These are phyloP conservation scores for Eristalinus sepulchralis DNA, from an alignment of 2,888 invertebrate genomes.

Conservation along the genomic window DNA sequence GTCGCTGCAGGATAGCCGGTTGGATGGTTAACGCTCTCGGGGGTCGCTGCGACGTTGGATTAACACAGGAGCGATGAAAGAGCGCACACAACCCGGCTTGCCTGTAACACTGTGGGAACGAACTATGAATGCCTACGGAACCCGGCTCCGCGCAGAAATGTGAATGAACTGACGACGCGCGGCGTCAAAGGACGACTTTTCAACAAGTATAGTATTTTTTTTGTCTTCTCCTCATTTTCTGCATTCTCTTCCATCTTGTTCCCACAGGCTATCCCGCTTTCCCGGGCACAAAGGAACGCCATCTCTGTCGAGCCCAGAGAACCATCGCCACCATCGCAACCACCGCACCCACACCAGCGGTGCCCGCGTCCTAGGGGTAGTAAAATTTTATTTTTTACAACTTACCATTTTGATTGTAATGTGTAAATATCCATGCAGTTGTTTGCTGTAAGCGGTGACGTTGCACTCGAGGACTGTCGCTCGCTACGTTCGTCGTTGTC, in stretches of 20 bases:
- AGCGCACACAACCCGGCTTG: neutral
- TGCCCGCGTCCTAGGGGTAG: conserved; percentile 38
- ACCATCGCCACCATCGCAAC: neutral
- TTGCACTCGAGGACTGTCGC: conserved; percentile 50
- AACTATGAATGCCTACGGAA: conserved; percentile 68
- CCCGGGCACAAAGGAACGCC: conserved; percentile 2
- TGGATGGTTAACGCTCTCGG: conserved; percentile 51
- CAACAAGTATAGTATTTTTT: conserved; percentile 71
- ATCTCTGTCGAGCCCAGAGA: neutral
- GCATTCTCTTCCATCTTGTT: conserved; percentile 28
- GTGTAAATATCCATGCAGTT: conserved; percentile 70
- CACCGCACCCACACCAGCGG: conserved; percentile 29
- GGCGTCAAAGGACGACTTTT: conserved; percentile 45
- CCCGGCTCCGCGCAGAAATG: conserved; percentile 45
- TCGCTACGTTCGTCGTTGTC: conserved; percentile 30
- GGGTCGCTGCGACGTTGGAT: neutral
- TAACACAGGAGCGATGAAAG: neutral
- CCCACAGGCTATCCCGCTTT: conserved; percentile 29
- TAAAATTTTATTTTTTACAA: conserved; percentile 68
- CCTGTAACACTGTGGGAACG: conserved; percentile 40
- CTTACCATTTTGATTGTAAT: conserved; percentile 77
- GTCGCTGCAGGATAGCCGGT: neutral
- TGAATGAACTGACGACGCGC: conserved; percentile 67
- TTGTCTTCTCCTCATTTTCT: conserved; percentile 34
- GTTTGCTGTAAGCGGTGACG: conserved; percentile 20